Evolutionary conservation across 2,113 vertebrate genomes (phyloP).

Genomic region (Sylvicapra grimmia): DNA sequence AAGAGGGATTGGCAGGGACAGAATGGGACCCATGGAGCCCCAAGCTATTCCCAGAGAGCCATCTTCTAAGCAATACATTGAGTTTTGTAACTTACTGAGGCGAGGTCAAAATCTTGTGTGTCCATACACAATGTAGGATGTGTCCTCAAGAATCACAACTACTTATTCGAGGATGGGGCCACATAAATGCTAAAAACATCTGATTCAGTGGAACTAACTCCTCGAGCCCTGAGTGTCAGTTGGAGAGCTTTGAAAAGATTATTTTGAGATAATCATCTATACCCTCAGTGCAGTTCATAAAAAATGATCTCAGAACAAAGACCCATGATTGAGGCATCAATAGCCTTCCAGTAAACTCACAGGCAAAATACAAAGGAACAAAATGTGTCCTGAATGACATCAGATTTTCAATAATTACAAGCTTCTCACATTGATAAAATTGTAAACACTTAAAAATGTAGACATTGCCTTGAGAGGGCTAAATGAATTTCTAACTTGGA

Average conservation of each 20-base stretch:
- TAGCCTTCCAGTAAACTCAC: background rate
- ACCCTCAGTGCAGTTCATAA: background rate
- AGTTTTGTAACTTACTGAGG: background rate
- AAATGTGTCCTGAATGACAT: background rate
- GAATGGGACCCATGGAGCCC: constrained; percentile 23
- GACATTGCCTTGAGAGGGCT: background rate
- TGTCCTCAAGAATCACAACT: background rate
- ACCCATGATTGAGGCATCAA: rapidly evolving
- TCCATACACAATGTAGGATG: background rate
- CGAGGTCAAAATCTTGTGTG: background rate
- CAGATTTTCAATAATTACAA: background rate
- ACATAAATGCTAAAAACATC: background rate
- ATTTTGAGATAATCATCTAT: background rate
- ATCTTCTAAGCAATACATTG: constrained; percentile 23
- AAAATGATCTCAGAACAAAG: background rate
- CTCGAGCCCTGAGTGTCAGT: background rate
- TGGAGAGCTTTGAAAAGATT: background rate
- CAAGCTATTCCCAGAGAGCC: background rate
- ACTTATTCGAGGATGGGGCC: background rate
- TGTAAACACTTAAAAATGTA: background rate
- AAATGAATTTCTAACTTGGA: background rate
- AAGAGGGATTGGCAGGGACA: constrained; percentile 43
- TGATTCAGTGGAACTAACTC: background rate
- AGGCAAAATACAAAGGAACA: background rate
- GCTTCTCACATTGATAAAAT: background rate